These are phyloP conservation scores for Corythornis leucogaster DNA, from an alignment of 2,797 vertebrate genomes.

Conservation along the genomic window DNA sequence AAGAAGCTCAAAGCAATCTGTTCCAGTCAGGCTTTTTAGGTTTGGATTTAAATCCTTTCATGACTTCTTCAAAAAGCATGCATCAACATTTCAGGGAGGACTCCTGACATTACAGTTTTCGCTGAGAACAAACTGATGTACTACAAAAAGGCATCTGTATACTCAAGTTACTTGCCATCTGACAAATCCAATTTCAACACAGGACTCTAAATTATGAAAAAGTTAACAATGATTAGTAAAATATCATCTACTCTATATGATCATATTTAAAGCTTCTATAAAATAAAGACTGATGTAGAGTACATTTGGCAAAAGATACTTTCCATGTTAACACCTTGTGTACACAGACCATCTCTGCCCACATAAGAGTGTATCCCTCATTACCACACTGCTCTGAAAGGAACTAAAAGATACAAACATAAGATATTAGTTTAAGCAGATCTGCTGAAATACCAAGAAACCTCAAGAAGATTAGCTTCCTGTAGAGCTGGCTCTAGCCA, in stretches of 20 bases:
- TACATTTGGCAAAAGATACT: neutral
- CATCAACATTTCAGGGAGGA: constrained; percentile 23
- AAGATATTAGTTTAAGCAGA: neutral
- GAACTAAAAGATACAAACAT: neutral
- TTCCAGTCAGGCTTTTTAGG: constrained; percentile 66
- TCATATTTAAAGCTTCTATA: neutral
- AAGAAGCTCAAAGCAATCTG: constrained; percentile 66
- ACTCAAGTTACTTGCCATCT: neutral
- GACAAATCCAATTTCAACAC: neutral
- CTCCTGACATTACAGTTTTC: constrained; percentile 1
- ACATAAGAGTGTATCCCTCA: neutral
- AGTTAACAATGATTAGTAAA: neutral
- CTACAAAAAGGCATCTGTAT: constrained; percentile 1
- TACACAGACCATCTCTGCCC: neutral
- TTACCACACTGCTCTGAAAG: neutral
- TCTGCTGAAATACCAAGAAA: neutral
- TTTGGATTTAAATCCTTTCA: constrained; percentile 67
- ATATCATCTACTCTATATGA: neutral
- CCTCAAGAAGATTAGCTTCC: neutral
- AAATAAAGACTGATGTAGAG: neutral
- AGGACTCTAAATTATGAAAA: neutral
- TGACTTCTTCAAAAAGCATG: constrained; percentile 28
- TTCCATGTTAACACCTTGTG: neutral
- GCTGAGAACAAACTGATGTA: constrained; percentile 42
- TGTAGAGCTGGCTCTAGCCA: neutral